Base-by-base conservation (phyloP, 1,140 invertebrate species). In the Aphelenchoides besseyi region DNA sequence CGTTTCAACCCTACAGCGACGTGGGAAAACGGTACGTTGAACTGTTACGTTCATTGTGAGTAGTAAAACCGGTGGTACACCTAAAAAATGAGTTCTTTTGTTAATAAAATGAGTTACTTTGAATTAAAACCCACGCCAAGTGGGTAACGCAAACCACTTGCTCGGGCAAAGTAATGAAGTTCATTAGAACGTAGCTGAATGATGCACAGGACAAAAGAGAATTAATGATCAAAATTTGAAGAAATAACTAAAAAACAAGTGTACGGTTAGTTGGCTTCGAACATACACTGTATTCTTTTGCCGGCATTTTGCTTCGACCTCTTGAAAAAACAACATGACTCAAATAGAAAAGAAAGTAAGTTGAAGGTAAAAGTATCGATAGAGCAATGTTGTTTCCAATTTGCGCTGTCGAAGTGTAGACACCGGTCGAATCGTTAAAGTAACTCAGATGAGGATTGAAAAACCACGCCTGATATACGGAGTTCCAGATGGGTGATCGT, bases 381-480 rank as follows among this genome's bases (percentile, higher is more conserved):
- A 59, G 55, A 12, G 55, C 5, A 28, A 59, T 12, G 55, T 59
- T 59, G 18, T 59, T 59, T 28, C 5, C 5, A 33, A 59, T 59
- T 33, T 59, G 55, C 55, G 55, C 55, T 8, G 5, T 23, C 41
- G 5, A 59, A 59, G 5, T 59, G 5, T 8, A 5, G 5, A 59
- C 5, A 28, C 18, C 18, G 5, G 55, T 23, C 16, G 5, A 8
- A 23, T 59, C 55, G 12, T 8, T 23, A 23, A 59, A 59, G 18
- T 59, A 59, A 12, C 26, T 16, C 26, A 59, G 55, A 33, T 59
- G 55, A 28, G 55, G 55, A 33, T 59, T 59, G 18, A 59, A 59
- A 33, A 59, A 33, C 32, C 26, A 33, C 5, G 37, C 55, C 5
- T 23, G 5, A 23, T 59, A 59, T 8, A 59, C 32, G 26, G 5